Evolutionary conservation across 2,797 vertebrate species (phyloP).

Genomic region (Liasis olivaceus): DNA sequence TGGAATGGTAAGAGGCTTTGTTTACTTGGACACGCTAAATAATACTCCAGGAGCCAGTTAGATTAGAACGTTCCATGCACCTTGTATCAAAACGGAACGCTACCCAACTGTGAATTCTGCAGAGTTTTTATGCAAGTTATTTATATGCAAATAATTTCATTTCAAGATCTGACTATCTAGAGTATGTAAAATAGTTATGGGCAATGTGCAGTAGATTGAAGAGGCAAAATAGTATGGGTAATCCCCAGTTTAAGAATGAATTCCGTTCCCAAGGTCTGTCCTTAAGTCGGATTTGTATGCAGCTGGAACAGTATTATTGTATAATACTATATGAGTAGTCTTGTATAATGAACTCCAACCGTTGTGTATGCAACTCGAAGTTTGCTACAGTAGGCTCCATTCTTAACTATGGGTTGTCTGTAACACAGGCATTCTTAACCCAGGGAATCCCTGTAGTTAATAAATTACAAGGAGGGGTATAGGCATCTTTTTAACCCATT

Average conservation of each 20-base stretch:
- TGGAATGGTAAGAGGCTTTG: slow-evolving; percentile 84
- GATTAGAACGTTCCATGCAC: neutral
- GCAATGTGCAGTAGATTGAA: neutral
- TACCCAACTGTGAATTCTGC: neutral
- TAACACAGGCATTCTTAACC: too few relatives aligned
- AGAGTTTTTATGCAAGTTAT: neutral
- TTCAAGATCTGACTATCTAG: neutral
- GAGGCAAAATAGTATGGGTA: neutral
- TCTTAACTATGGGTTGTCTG: too few relatives aligned
- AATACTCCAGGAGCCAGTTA: neutral
- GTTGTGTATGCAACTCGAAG: too few relatives aligned
- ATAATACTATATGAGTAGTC: too few relatives aligned
- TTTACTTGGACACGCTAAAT: neutral
- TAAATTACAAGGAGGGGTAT: neutral
- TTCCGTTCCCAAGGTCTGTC: too few relatives aligned
- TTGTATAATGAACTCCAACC: too few relatives aligned
- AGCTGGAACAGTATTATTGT: too few relatives aligned
- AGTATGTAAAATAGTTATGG: neutral
- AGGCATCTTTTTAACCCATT: neutral
- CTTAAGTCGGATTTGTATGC: too few relatives aligned
- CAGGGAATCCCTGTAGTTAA: too few relatives aligned
- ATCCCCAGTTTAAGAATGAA: too few relatives aligned
- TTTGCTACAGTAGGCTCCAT: too few relatives aligned
- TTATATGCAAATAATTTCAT: neutral
- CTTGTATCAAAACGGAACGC: neutral